Conservation (phyloP, 92 coral and sea anemone genomes). For the Desmophyllum pertusum region DNA sequence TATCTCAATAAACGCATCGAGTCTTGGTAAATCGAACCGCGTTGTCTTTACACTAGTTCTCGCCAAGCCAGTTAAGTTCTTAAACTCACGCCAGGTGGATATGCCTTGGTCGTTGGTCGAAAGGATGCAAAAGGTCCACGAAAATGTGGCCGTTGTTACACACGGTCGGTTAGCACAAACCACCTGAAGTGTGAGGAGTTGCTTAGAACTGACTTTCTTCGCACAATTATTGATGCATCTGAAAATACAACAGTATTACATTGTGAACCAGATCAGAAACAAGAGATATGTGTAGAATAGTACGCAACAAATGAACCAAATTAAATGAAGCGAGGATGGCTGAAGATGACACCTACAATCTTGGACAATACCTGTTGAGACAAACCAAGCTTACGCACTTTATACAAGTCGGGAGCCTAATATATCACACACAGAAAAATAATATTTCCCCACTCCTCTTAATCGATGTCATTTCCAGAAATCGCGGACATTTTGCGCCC, state of each 20-base stretch:
- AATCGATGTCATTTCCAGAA: no score
- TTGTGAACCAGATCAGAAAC: neutral
- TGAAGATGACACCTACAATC: no score
- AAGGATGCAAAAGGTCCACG: conserved; percentile 15
- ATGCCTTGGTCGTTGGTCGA: neutral
- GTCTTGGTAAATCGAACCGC: conserved; percentile 10
- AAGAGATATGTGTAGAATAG: no score
- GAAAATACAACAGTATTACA: neutral
- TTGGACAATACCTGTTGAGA: no score
- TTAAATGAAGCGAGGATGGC: no score
- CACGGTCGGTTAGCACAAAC: conserved; percentile 8
- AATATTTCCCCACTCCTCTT: no score
- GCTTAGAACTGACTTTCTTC: conserved; percentile 12
- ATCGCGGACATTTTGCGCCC: no score
- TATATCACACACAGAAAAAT: no score
- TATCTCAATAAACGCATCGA: conserved; percentile 12
- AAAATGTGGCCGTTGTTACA: conserved; percentile 11
- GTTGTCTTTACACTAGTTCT: conserved; percentile 12
- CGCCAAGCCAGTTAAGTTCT: conserved; percentile 8
- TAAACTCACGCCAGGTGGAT: conserved; percentile 4
- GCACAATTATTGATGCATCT: conserved; percentile 39
- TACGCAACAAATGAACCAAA: no score
- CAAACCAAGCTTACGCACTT: no score
- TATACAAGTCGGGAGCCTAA: no score
- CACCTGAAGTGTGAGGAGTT: conserved; percentile 13